Conservation (phyloP, 53 echinoderm and acorn worm species). For the Paracentrotus lividus region DNA sequence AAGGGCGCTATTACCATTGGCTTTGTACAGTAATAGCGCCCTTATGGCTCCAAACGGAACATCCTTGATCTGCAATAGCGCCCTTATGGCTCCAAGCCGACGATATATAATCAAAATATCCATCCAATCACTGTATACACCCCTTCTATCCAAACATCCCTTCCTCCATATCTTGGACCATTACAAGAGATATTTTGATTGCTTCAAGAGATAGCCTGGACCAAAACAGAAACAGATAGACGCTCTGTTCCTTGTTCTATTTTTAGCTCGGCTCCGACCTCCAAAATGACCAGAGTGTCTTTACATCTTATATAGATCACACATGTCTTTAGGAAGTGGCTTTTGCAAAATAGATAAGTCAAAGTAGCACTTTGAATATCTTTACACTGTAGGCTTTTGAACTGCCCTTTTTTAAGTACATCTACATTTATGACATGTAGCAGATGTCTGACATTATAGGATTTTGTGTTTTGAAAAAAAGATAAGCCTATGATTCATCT, state of each 20-base stretch:
- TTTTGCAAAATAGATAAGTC: neutral
- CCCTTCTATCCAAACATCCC: neutral
- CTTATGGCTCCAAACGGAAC: no score
- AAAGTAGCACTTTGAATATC: neutral
- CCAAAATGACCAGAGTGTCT: neutral
- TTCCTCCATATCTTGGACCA: neutral
- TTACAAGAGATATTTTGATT: constrained; percentile 32
- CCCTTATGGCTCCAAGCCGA: no score
- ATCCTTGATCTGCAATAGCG: no score
- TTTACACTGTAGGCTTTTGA: neutral
- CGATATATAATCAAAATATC: no score
- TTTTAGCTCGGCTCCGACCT: constrained; percentile 1
- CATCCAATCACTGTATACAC: neutral
- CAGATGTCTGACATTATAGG: constrained; percentile 3
- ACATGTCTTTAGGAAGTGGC: neutral
- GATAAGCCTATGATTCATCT: neutral
- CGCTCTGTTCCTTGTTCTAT: constrained; percentile 42
- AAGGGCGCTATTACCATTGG: no score
- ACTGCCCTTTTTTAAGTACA: neutral
- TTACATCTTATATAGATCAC: constrained; percentile 28
- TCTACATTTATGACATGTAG: constrained; percentile 1
- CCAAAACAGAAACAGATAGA: neutral
- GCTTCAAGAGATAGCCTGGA: constrained; percentile 24
- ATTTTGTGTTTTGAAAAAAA: neutral
- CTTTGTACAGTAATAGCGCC: no score